Conservation (phyloP, 1,140 invertebrate species). For the Coenobita brevimanus region DNA sequence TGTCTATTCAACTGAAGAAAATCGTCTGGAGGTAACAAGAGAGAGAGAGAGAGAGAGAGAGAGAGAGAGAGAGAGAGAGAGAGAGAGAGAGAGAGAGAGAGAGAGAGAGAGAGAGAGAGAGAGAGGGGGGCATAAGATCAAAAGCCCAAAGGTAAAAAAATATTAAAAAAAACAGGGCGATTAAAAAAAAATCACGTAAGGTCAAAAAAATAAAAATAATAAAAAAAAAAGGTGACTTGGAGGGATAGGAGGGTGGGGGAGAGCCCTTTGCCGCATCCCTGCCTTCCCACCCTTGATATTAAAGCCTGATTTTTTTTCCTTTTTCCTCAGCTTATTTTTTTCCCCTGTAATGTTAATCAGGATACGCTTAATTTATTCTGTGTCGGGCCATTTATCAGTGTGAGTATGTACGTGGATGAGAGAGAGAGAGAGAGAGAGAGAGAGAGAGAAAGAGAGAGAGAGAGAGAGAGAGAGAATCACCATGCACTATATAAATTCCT, state of each 20-base stretch:
- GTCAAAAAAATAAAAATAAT: no score
- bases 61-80: background rate
- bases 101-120: background rate
- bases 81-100: background rate
- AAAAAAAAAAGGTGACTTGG: no score
- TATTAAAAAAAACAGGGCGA: no score
- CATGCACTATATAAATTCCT: no score
- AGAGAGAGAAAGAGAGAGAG: constrained; percentile 1
- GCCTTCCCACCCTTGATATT: background rate
- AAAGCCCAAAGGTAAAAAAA: no score
- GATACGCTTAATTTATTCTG: constrained; percentile 33
- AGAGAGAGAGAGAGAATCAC: constrained; percentile 20
- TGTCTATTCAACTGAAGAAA: no score
- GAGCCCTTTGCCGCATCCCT: background rate
- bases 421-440: background rate
- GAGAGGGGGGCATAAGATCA: no score
- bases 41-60: no score
- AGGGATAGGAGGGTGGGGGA: background rate
- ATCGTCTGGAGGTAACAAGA: no score
- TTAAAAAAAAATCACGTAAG: no score
- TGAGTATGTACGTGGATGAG: background rate
- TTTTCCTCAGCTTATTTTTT: background rate
- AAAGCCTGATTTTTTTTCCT: background rate
- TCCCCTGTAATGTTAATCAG: background rate
- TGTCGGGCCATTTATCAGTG: constrained; percentile 26